Percentiles rank a stretch among this genome's conserved stretches.
phyloP scores from a whole-genome alignment of 2,888 invertebrate species.

The Eubasilissa splendida region DNA sequence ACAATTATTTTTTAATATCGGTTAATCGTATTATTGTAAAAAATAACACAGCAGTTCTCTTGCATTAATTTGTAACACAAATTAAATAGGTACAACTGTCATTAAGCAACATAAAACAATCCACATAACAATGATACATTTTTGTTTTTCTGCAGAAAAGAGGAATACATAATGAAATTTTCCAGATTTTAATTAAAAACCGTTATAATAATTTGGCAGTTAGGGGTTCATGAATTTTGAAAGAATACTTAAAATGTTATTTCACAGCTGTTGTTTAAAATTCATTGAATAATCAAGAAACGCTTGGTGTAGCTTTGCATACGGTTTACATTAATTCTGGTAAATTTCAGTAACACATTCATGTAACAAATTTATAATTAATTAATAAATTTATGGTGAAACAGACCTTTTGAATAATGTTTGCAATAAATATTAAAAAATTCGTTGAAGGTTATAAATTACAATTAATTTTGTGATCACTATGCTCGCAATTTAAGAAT shows the following conservation, averaged over 20 bases:
- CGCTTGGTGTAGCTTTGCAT: not conserved
- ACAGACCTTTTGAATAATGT: too few relatives aligned
- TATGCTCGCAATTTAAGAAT: too few relatives aligned
- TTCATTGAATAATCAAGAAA: slow-evolving; percentile 24
- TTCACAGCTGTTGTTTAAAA: slow-evolving; percentile 13
- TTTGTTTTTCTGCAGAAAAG: slow-evolving; percentile 18
- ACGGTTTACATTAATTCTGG: not conserved
- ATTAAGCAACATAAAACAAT: not conserved
- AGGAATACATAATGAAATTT: slow-evolving; percentile 15
- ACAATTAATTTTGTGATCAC: too few relatives aligned
- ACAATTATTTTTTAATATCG: too few relatives aligned
- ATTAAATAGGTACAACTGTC: not conserved
- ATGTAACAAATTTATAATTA: too few relatives aligned
- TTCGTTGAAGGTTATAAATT: too few relatives aligned
- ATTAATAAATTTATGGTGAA: too few relatives aligned
- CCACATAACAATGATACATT: not conserved
- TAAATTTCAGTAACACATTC: too few relatives aligned
- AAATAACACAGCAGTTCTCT: too few relatives aligned
- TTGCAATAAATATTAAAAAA: too few relatives aligned
- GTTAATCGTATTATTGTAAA: too few relatives aligned
- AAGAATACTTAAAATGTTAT: slow-evolving; percentile 26
- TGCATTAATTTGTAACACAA: too few relatives aligned
- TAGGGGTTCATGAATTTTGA: slow-evolving; percentile 13
- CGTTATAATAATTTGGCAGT: slow-evolving; percentile 16
- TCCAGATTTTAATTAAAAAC: slow-evolving; percentile 20